Evolutionary conservation across 2,113 vertebrate genomes (phyloP), one percentile per base, ranked within the genome.

Genomic region (Chamaea fasciata): DNA sequence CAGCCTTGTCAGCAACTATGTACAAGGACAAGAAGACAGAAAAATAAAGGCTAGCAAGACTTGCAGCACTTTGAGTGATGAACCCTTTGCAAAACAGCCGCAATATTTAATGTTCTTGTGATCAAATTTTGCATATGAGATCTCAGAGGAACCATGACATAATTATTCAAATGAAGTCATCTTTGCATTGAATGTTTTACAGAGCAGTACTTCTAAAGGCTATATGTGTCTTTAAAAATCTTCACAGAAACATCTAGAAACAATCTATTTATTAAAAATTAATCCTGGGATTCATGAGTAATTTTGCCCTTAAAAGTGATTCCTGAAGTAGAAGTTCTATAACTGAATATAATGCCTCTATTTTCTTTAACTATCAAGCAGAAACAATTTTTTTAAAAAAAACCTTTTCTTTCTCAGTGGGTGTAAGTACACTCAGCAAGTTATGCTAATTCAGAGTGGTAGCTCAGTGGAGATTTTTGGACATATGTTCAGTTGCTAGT

Each of bases 1-100:
- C 96, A 7, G 96, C 96, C 86, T 99, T 99, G 92, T 99, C 98
- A 94, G 98, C 98, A 59, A 98, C 98, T 99, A 53, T 76, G 47
- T 6, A 69, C 31, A 91, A 47, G 56, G 33, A 83, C 2, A 63
- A 74, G 67, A 44, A 53, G 20, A 91, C 1, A n/a, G 69, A 60
- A 83, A 44, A 82, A 65, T 26, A 70, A 69, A 50, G 22, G 44
- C 6, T 85, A 46, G 15, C 4, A 57, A 31, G 15, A 82, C 57
- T 71, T 44, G 42, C n/a, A 50, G 11, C 9, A 63, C n/a, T 95
- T 89, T 81, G 26, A 57, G 9, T 12, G 13, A 83, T 21, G 3
- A 92, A 69, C 11, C 6, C 10, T 62, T 80, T 60, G 26, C 26
- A 64, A 69, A 90, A 26, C 4, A 64, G 22, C 17, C 30, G 15